Evolutionary conservation across 2,888 invertebrate genomes (phyloP), one percentile per base, ranked within the genome.

Genomic region (Stenurella melanura): DNA sequence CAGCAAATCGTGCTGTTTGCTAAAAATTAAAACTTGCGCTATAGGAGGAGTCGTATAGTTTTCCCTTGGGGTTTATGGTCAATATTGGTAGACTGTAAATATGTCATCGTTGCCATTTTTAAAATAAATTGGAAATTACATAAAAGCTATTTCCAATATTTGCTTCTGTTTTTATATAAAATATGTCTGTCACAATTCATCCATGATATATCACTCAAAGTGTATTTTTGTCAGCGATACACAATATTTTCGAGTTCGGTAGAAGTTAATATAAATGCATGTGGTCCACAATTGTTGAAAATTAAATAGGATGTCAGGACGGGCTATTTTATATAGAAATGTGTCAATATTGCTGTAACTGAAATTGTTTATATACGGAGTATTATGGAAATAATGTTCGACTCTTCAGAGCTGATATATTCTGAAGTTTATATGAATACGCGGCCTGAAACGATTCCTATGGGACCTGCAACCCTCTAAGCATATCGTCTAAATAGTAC

Each of bases 111-210:
- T 66, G 3, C 17, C 54, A 54, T 67, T 67, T 67, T 67, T 64
- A n/a, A 56, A 26, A 67, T 56, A 67, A 67, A 67, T 67, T 56
- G 54, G 19, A 67, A 56, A 67, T 67, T 56, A 26, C 17, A 54
- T 21, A 56, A 26, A 26, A 67, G 17, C 67, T 17, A 67, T 67
- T 67, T 54, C 56, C 19, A 17, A n/a, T 64, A 67, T 67, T 12
- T 54, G 56, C 26, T 67, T 56, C 54, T 67, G 21, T 54, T 12
- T 54, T 21, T 56, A 56, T 30, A 54, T 56, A 21, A 67, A 67
- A 67, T 67, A 67, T 67, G 15, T 56, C 26, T 15, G 54, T 11
- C 21, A 17, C 21, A 26, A 54, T 56, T 56, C 67, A 67, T 67
- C 54, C 26, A 30, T 56, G 54, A 67, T 67, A 26, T 15, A 67